Conservation (phyloP, 2,888 invertebrate species). For the Tiliacea aurago region DNA sequence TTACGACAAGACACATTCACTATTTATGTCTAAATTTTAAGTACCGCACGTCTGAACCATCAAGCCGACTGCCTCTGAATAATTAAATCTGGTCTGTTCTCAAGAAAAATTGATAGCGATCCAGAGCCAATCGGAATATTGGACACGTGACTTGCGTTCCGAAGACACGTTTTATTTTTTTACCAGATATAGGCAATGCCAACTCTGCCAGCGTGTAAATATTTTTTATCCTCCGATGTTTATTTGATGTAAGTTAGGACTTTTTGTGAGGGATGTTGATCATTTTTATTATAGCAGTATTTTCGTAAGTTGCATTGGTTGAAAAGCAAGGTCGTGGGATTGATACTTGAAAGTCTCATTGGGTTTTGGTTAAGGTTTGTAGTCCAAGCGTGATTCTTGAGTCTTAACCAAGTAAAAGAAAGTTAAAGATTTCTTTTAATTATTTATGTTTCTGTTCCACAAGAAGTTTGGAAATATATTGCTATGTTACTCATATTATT, state of each 20-base stretch:
- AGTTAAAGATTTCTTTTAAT: neutral
- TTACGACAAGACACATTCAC: constrained; percentile 37
- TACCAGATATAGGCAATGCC: constrained; percentile 66
- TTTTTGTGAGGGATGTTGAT: constrained; percentile 23
- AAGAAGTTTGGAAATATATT: no score
- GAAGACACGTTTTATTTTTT: constrained; percentile 72
- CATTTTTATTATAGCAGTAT: constrained; percentile 13
- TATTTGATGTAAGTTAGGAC: constrained; percentile 49
- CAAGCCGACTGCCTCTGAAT: constrained; percentile 74
- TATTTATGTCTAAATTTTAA: constrained; percentile 57
- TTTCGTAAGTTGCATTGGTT: constrained; percentile 1
- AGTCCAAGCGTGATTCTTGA: neutral
- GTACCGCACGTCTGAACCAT: constrained; percentile 63
- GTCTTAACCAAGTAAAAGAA: no score
- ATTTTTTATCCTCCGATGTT: constrained; percentile 51
- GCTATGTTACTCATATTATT: no score
- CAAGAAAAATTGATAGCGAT: constrained; percentile 86
- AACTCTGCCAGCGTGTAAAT: constrained; percentile 57
- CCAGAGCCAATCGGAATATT: constrained; percentile 85
- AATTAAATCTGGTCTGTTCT: constrained; percentile 82
- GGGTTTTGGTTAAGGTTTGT: neutral
- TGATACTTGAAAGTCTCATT: neutral
- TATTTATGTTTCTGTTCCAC: no score
- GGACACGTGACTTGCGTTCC: constrained; percentile 79
- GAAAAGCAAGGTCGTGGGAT: neutral